Evolutionary conservation across 2,113 vertebrate species (phyloP).

Genomic region (Neotragus pygmaeus): DNA sequence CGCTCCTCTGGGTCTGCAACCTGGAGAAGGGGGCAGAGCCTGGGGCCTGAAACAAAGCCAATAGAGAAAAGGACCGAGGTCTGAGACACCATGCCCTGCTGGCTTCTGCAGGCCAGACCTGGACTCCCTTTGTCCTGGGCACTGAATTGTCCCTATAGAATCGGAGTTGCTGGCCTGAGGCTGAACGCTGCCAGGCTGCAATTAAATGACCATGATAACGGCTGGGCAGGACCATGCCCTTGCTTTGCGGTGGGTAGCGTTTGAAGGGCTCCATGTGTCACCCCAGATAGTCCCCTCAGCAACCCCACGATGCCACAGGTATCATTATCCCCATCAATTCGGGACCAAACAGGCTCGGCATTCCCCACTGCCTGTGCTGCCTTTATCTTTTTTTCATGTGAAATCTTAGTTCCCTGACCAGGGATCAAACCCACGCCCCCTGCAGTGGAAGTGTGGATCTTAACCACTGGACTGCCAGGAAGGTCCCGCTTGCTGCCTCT

Average conservation of each 20-base stretch:
- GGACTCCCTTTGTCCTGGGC: background rate
- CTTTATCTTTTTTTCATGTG: background rate
- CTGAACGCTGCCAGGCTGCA: fast-evolving
- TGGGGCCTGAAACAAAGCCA: fast-evolving
- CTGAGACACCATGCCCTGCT: fast-evolving
- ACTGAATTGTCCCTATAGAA: background rate
- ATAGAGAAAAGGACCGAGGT: background rate
- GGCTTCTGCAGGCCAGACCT: background rate
- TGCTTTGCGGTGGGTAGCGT: fast-evolving
- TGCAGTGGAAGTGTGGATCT: background rate
- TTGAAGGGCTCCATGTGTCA: background rate
- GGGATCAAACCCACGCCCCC: background rate
- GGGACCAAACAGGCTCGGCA: background rate
- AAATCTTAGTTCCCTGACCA: background rate
- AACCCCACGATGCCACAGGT: fast-evolving
- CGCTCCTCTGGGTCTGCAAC: background rate
- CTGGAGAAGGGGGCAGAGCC: too few relatives aligned
- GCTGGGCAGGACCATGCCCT: fast-evolving
- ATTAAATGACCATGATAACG: fast-evolving
- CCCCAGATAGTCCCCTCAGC: background rate
- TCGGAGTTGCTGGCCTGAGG: fast-evolving
- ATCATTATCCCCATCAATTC: background rate
- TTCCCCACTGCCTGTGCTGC: background rate
- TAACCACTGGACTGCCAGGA: background rate
- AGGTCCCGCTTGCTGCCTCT: background rate